Percentiles rank a stretch among this genome's conserved stretches.
These are phyloP conservation scores for Leptopilina clavipes DNA, from an alignment of 1,140 invertebrate genomes.

Conservation along the genomic window DNA sequence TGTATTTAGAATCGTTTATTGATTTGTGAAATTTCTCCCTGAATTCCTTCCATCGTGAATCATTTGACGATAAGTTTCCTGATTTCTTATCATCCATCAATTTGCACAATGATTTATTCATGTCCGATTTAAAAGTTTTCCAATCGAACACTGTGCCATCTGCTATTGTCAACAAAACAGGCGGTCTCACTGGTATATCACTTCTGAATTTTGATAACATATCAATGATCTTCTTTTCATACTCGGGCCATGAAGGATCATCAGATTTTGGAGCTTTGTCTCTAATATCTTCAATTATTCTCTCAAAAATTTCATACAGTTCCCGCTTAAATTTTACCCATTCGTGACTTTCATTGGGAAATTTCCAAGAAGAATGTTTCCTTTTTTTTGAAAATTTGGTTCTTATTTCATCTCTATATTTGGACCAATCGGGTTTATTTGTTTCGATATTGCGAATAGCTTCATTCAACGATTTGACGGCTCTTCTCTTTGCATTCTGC, in stretches of 20 bases:
- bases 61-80: not conserved
- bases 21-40: not conserved
- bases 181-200: not conserved
- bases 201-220: slow-evolving; percentile 34
- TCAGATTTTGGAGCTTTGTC: slow-evolving; percentile 37
- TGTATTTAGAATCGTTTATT: not conserved
- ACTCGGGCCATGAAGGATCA: slow-evolving; percentile 45
- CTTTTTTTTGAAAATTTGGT: not conserved
- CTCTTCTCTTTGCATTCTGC: not conserved
- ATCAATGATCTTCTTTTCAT: slow-evolving; percentile 43
- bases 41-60: not conserved
- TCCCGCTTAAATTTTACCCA: not conserved
- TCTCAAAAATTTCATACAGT: not conserved
- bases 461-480: not conserved
- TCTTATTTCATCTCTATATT: not conserved
- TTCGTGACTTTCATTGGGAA: not conserved
- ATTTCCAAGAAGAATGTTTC: not conserved
- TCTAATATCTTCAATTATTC: slow-evolving; percentile 34
- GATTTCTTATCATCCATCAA: slow-evolving; percentile 16
- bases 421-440: not conserved
- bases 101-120: slow-evolving; percentile 28
- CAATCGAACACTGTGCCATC: not conserved
- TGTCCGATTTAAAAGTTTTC: slow-evolving; percentile 6
- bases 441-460: not conserved
- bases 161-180: not conserved